phyloP scores from a whole-genome alignment of 37 sponge, comb jelly and placozoan species.

The Beroe forskalii region DNA sequence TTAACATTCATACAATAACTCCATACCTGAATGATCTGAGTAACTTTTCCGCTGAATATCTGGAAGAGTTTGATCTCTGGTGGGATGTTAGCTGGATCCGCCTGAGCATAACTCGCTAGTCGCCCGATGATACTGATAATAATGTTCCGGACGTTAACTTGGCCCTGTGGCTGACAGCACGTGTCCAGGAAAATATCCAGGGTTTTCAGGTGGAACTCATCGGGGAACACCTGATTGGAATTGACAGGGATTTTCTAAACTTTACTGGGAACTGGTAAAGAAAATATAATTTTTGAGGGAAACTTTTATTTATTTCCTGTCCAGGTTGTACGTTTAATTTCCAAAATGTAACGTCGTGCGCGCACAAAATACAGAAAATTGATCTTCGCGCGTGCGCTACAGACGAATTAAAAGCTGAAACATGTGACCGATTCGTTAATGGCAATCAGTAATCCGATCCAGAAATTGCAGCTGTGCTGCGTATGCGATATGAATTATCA shows the following conservation, averaged over 20 bases:
- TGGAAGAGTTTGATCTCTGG: slow-evolving; percentile 84
- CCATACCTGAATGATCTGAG: slow-evolving; percentile 83
- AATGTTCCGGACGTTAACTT: slow-evolving; percentile 93
- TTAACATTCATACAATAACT: no score
- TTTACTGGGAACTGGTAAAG: no score
- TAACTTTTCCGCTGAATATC: slow-evolving; percentile 93
- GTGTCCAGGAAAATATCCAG: slow-evolving; percentile 77
- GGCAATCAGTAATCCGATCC: slow-evolving; percentile 26
- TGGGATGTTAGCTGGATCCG: slow-evolving; percentile 86
- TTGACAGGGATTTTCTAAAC: no score
- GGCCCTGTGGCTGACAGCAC: slow-evolving; percentile 67
- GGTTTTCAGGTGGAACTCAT: slow-evolving; percentile 95
- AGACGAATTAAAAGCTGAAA: not conserved
- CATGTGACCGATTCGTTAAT: no score
- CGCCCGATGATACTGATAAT: slow-evolving; percentile 89
- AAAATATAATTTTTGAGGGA: no score
- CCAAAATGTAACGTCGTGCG: no score
- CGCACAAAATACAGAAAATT: no score
- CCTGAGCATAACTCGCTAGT: slow-evolving; percentile 76
- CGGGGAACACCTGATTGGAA: slow-evolving; percentile 93
- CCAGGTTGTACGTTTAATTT: no score
- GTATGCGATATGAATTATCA: not conserved
- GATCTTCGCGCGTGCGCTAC: no score
- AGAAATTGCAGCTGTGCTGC: not conserved
- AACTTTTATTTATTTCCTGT: no score